Evolutionary conservation across 2,797 vertebrate genomes (phyloP).

Genomic region (Muraenolepis orangiensis): DNA sequence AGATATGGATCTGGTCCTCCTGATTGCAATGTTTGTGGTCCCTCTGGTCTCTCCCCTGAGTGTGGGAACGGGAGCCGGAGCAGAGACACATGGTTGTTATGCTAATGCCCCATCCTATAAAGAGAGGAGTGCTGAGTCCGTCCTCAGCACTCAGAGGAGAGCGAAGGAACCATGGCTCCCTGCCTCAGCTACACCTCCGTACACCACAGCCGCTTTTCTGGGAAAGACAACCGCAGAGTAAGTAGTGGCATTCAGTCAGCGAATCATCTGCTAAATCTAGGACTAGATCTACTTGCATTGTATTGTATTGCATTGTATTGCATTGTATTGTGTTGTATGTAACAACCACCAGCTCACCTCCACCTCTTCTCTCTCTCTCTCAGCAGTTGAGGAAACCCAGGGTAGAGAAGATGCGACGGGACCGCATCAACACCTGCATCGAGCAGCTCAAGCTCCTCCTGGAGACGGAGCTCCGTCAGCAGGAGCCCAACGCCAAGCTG

Average conservation of each 20-base stretch:
- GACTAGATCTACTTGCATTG: neutral
- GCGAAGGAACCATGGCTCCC: constrained; percentile 69
- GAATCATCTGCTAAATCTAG: neutral
- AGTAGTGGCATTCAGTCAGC: constrained; percentile 23
- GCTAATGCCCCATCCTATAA: constrained; percentile 58
- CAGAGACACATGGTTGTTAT: constrained; percentile 64
- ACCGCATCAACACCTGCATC: constrained; percentile 80
- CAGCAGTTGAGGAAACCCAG: constrained; percentile 49
- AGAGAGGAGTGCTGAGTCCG: constrained; percentile 22
- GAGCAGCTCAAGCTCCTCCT: constrained; percentile 77
- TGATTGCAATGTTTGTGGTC: constrained; percentile 44
- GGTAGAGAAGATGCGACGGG: constrained; percentile 79
- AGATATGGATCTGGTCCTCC: constrained; percentile 53
- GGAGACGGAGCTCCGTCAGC: constrained; percentile 73
- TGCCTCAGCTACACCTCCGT: constrained; percentile 48
- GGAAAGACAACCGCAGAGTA: constrained; percentile 71
- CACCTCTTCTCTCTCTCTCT: neutral
- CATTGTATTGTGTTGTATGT: neutral
- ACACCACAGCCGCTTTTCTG: constrained; percentile 49
- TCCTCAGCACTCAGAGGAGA: neutral
- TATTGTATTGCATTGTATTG: neutral
- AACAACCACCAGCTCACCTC: neutral
- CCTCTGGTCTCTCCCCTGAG: constrained; percentile 46
- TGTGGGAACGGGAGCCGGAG: constrained; percentile 58
- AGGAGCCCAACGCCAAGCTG: constrained; percentile 77